phyloP scores from a whole-genome alignment of 2,797 vertebrate genomes.

The Neomorphus geoffroyi region DNA sequence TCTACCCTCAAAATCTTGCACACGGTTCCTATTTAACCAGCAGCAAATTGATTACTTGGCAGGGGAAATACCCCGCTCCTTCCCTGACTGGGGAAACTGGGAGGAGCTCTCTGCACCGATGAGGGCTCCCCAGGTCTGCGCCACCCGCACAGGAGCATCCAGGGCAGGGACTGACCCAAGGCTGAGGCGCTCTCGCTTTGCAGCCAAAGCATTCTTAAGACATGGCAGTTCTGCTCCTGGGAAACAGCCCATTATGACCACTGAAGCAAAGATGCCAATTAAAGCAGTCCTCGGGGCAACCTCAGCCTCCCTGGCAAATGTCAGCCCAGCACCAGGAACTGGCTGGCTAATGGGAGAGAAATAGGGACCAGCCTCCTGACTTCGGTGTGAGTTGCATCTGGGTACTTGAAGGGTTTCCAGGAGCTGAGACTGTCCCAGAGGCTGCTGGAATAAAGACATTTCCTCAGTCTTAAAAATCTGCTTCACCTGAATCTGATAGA shows the following conservation, averaged over 20 bases:
- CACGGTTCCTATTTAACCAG: not conserved
- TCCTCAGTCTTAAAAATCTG: not conserved
- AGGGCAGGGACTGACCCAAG: not conserved
- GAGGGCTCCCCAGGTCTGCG: not conserved
- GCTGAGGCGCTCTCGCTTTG: not conserved
- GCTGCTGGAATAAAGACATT: not conserved
- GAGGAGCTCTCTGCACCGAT: not conserved
- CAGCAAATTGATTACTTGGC: constrained; percentile 14
- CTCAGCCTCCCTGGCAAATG: not conserved
- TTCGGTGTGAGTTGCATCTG: not conserved
- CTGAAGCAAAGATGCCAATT: constrained; percentile 37
- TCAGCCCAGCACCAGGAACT: not conserved
- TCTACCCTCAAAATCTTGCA: constrained; percentile 25
- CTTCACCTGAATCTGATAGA: not conserved
- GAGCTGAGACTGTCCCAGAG: not conserved
- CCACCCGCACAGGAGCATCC: not conserved
- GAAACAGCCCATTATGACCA: constrained; percentile 26
- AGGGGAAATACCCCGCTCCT: not conserved
- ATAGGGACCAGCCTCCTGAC: not conserved
- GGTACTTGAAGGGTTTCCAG: not conserved
- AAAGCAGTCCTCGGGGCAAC: not conserved
- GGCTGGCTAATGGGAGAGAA: not conserved
- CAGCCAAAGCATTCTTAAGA: constrained; percentile 20
- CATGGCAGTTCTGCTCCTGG: not conserved
- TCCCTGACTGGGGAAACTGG: not conserved